Percentiles rank a stretch among this genome's conserved stretches.
phyloP scores from a whole-genome alignment of 2,113 vertebrate species.

The Hemiscyllium ocellatum region DNA sequence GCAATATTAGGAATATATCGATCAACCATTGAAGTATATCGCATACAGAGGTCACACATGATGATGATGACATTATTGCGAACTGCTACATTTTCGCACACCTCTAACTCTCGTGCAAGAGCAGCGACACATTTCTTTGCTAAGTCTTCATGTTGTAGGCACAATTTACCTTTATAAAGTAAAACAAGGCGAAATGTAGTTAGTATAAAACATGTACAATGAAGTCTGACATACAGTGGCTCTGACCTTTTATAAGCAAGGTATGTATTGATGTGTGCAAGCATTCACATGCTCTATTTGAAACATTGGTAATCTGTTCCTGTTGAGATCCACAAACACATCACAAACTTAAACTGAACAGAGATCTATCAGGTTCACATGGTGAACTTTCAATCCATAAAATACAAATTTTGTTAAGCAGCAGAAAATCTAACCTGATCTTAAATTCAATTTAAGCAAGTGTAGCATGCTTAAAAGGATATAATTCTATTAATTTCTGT shows the following conservation, averaged over 20 bases:
- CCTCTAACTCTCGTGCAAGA: slow-evolving; percentile 78
- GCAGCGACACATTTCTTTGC: slow-evolving; percentile 73
- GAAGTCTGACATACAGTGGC: neutral
- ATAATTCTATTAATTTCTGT: neutral
- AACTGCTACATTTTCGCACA: slow-evolving; percentile 63
- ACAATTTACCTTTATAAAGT: slow-evolving; percentile 72
- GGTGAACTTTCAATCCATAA: neutral
- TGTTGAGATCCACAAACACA: neutral
- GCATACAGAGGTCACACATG: slow-evolving; percentile 83
- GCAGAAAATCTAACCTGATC: neutral
- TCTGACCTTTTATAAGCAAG: neutral
- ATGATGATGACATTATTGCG: slow-evolving; percentile 79
- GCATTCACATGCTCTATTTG: neutral
- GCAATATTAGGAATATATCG: slow-evolving; percentile 79
- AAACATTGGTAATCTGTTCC: neutral
- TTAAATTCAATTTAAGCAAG: neutral
- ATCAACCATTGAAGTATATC: slow-evolving; percentile 79
- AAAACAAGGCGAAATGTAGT: neutral
- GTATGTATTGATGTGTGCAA: neutral
- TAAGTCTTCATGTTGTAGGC: slow-evolving; percentile 81
- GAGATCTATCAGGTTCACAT: neutral
- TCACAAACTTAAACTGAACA: neutral
- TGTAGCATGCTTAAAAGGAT: neutral
- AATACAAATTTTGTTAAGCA: neutral
- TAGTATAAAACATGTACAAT: neutral